phyloP scores from a whole-genome alignment of 2,113 vertebrate species.

The Eulemur rufifrons region DNA sequence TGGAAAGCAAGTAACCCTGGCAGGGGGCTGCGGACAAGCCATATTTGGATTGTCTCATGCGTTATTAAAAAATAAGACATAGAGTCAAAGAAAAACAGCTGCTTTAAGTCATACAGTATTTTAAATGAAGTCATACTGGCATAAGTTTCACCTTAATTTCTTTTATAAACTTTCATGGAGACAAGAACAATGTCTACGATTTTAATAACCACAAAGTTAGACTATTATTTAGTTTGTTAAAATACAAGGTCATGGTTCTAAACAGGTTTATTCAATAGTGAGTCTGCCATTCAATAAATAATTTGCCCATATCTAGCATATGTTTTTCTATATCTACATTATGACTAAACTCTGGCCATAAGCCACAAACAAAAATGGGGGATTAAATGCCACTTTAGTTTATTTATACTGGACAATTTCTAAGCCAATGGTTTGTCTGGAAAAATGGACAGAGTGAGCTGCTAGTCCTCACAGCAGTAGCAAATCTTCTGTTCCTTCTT shows the following conservation, averaged over 20 bases:
- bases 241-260: conserved; percentile 41
- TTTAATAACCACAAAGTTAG: conserved; percentile 33
- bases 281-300: conserved; percentile 26
- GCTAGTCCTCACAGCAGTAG: neutral
- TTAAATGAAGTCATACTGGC: conserved; percentile 10
- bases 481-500: conserved; percentile 12
- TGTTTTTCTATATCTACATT: conserved; percentile 1
- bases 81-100: neutral
- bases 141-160: conserved; percentile 42
- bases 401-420: neutral
- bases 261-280: conserved; percentile 2
- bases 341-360: conserved; percentile 30
- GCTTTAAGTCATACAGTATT: conserved; percentile 12
- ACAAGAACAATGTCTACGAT: conserved; percentile 11
- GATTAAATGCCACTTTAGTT: conserved; percentile 1
- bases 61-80: conserved; percentile 28
- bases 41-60: neutral
- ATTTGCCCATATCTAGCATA: neutral
- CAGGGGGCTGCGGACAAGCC: neutral
- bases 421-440: neutral
- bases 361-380: conserved; percentile 19
- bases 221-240: conserved; percentile 38
- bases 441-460: neutral
- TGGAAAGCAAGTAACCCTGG: conserved; percentile 9
- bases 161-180: conserved; percentile 43